A percentile compares a stretch with the other conserved stretches of the same genome.
Conservation (phyloP, 2,113 vertebrate species). For the Grammomys dolichurus region DNA sequence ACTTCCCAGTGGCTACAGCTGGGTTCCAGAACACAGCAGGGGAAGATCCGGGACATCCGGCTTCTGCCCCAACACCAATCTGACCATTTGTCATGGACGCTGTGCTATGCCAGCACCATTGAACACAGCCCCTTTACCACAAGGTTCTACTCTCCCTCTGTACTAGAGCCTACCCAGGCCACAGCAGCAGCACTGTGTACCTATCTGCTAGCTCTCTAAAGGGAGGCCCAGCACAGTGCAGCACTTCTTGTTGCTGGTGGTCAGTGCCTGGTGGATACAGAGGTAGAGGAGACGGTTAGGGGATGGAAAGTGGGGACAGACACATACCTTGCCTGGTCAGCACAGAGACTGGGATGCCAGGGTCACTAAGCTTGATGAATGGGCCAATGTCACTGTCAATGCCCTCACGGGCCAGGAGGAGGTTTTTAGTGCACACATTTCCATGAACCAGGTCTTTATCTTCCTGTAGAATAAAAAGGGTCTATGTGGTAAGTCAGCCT, state of each 20-base stretch:
- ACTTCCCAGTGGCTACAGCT: background rate
- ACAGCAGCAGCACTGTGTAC: background rate
- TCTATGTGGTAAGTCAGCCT: background rate
- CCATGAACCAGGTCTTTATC: conserved; percentile 98
- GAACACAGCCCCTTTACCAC: background rate
- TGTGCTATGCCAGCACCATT: background rate
- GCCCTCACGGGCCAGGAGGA: conserved; percentile 95
- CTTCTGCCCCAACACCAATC: background rate
- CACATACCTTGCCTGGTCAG: conserved; percentile 93
- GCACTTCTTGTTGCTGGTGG: background rate
- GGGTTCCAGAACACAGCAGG: background rate
- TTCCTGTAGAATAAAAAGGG: conserved; percentile 88
- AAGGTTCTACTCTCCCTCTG: background rate
- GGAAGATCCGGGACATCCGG: background rate
- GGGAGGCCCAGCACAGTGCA: background rate
- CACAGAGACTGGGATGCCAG: conserved; percentile 96
- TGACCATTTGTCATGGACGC: background rate
- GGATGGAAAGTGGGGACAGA: background rate
- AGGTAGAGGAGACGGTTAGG: rapidly evolving
- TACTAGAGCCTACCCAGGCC: background rate
- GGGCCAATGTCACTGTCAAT: conserved; percentile 91
- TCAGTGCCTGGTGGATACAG: background rate
- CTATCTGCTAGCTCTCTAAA: background rate
- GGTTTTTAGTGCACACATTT: conserved; percentile 97
- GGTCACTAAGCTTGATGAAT: conserved; percentile 98